Conservation (phyloP, 2,113 vertebrate genomes). For the Tragelaphus buxtoni region DNA sequence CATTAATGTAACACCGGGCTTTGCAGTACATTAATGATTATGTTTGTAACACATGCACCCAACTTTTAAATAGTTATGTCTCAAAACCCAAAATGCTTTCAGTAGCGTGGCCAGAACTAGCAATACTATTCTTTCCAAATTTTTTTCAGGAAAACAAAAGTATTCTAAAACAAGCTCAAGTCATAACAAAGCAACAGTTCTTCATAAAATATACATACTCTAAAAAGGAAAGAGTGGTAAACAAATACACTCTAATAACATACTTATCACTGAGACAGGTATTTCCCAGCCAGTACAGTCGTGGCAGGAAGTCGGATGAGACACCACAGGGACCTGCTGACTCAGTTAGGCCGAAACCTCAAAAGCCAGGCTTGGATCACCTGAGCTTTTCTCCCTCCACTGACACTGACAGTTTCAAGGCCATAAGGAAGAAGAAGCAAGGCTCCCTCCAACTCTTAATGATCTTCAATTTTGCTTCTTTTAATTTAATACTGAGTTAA, state of each 20-base stretch:
- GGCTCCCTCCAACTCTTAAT: background rate
- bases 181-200: conserved; percentile 11
- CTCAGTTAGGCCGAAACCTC: background rate
- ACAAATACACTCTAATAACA: conserved; percentile 46
- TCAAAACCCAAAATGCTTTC: conserved; percentile 49
- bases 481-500: conserved; percentile 21
- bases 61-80: conserved; percentile 41
- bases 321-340: background rate
- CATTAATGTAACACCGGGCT: conserved; percentile 65
- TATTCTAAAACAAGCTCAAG: conserved; percentile 55
- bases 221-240: conserved; percentile 30
- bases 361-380: background rate
- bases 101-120: conserved; percentile 17
- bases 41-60: conserved; percentile 37
- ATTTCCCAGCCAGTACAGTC: background rate
- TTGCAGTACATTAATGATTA: conserved; percentile 64
- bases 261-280: conserved; percentile 6
- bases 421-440: conserved; percentile 1
- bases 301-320: background rate
- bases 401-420: conserved; percentile 10
- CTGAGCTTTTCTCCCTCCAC: conserved; percentile 16
- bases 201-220: conserved; percentile 40
- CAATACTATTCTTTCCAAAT: conserved; percentile 30
- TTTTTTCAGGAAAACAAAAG: conserved; percentile 40
- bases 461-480: background rate